Evolutionary conservation across 2,113 vertebrate genomes (phyloP).

Genomic region (Ailurus styani): DNA sequence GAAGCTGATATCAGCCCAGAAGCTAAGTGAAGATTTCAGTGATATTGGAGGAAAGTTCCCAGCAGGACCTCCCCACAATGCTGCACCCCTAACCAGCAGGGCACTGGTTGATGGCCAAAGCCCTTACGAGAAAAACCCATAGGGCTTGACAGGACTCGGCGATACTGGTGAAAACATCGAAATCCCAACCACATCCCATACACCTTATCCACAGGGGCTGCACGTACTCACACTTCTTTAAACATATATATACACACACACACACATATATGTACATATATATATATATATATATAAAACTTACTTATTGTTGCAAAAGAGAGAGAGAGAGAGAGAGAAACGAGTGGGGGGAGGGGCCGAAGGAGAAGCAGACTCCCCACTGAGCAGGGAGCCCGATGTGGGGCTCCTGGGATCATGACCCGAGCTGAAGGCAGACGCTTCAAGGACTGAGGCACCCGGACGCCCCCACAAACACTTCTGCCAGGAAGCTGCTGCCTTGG

Average conservation of each 20-base stretch:
- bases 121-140: background rate
- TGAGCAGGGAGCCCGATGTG: too few species aligned
- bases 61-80: background rate
- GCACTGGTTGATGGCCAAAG: background rate
- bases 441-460: too few species aligned
- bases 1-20: background rate
- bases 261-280: too few species aligned
- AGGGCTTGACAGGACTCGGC: too few species aligned
- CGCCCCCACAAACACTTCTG: background rate
- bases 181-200: background rate
- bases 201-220: background rate
- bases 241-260: too few species aligned
- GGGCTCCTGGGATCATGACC: too few species aligned
- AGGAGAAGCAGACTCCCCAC: too few species aligned
- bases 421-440: too few species aligned
- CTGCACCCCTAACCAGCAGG: background rate
- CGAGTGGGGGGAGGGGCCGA: too few species aligned
- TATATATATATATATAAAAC: too few species aligned
- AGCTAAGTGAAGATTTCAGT: background rate
- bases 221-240: background rate
- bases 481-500: rapidly evolving
- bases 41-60: background rate
- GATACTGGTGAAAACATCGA: background rate
- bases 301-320: too few species aligned
- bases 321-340: too few species aligned